Conservation (phyloP, 1,140 invertebrate species). For the Meloidogyne chitwoodi region DNA sequence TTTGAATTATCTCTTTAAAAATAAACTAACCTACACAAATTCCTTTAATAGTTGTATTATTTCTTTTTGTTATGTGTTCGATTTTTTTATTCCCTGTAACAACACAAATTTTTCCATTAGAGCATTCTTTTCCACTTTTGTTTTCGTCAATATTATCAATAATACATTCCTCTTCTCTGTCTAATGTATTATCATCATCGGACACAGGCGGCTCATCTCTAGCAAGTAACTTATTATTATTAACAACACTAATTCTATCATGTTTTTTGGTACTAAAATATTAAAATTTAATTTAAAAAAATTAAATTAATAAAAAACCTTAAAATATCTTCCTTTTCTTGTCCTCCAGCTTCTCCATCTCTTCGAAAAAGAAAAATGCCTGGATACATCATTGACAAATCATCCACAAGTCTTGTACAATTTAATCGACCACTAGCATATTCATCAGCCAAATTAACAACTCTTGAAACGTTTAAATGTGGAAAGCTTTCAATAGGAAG, state of each 20-base stretch:
- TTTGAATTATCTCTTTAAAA: neutral
- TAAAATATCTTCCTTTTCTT: neutral
- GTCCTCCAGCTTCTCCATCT: neutral
- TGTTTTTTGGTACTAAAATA: neutral
- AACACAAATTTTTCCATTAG: conserved; percentile 24
- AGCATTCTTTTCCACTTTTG: neutral
- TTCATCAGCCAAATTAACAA: conserved; percentile 6
- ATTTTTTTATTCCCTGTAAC: conserved; percentile 42
- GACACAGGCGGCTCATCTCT: neutral
- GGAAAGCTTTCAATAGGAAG: conserved; percentile 28
- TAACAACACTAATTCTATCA: neutral
- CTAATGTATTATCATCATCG: neutral
- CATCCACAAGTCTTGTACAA: conserved; percentile 26
- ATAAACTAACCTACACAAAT: conserved; percentile 5
- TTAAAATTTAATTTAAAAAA: neutral
- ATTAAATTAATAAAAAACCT: neutral
- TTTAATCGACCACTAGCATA: conserved; percentile 11
- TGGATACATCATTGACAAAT: conserved; percentile 31
- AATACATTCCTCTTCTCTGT: neutral
- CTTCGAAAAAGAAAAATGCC: conserved; percentile 25
- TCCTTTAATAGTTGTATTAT: conserved; percentile 27
- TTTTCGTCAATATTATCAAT: neutral
- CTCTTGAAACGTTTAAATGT: conserved; percentile 13
- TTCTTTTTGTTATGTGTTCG: conserved; percentile 23
- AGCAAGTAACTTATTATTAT: neutral